phyloP scores from a whole-genome alignment of 2,797 vertebrate species.

The Gambelia wislizenii region DNA sequence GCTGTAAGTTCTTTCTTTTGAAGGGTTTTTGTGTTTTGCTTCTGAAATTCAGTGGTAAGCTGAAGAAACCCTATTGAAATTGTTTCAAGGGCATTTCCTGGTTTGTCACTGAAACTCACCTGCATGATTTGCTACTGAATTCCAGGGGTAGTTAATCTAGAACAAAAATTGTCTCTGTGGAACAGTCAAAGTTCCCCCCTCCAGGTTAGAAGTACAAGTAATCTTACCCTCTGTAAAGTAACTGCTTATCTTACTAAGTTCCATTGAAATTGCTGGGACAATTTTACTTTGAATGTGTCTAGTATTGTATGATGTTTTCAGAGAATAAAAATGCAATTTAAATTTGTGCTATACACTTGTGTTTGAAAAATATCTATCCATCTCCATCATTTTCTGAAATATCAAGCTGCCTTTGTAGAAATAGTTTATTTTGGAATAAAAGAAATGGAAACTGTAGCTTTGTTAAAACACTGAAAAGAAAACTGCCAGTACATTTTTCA shows the following conservation, averaged over 20 bases:
- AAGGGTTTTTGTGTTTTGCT: too few relatives aligned
- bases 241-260: not conserved
- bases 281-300: not conserved
- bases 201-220: not conserved
- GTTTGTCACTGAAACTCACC: too few relatives aligned
- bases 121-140: not conserved
- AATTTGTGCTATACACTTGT: constrained; percentile 48
- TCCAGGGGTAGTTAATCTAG: too few relatives aligned
- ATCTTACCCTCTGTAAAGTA: not conserved
- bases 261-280: not conserved
- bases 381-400: constrained; percentile 53
- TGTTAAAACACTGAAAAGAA: constrained; percentile 72
- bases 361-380: constrained; percentile 50
- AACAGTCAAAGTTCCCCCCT: not conserved
- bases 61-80: too few relatives aligned
- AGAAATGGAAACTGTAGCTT: constrained; percentile 61
- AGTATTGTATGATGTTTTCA: constrained; percentile 19
- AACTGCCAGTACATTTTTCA: constrained; percentile 61
- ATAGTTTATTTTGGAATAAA: constrained; percentile 62
- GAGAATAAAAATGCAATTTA: constrained; percentile 9
- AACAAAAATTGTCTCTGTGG: not conserved
- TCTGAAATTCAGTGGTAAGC: too few relatives aligned
- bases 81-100: too few relatives aligned
- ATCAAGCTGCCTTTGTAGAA: constrained; percentile 57
- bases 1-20: too few relatives aligned